phyloP scores from a whole-genome alignment of 2,888 invertebrate species.

The Phytoseiulus persimilis region DNA sequence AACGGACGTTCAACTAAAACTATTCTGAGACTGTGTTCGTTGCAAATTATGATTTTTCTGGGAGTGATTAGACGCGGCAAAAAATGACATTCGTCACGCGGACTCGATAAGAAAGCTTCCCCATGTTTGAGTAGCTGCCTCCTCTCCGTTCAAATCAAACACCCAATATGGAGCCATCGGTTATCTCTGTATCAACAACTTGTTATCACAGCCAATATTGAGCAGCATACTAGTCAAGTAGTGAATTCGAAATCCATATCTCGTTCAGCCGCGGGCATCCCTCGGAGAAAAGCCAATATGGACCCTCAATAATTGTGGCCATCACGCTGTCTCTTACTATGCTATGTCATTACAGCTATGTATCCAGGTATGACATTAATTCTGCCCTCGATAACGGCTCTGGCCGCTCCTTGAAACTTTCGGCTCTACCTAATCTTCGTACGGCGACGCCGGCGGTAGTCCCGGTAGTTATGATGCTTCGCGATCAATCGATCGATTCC shows the following conservation, averaged over 20 bases:
- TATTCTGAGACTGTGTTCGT: not conserved
- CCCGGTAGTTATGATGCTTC: not conserved
- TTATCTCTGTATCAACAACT: not conserved
- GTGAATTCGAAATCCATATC: not conserved
- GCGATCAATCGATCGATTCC: not conserved
- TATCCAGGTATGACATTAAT: not conserved
- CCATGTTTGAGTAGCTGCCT: not conserved
- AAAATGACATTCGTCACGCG: not conserved
- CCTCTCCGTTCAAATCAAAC: not conserved
- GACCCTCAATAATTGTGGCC: not conserved
- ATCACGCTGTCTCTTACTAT: not conserved
- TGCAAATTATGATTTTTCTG: not conserved
- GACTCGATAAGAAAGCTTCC: not conserved
- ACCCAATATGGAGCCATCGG: not conserved
- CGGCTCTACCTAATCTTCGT: not conserved
- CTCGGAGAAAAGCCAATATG: not conserved
- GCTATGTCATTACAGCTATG: not conserved
- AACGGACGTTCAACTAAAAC: not conserved
- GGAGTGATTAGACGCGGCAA: not conserved
- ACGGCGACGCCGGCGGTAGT: not conserved
- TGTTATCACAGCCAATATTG: not conserved
- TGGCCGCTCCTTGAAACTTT: not conserved
- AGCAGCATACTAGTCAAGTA: not conserved
- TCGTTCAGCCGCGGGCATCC: not conserved
- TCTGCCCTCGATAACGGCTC: not conserved